Base-by-base conservation (phyloP, 2,797 vertebrate genomes). In the Sebastes itinus region DNA sequence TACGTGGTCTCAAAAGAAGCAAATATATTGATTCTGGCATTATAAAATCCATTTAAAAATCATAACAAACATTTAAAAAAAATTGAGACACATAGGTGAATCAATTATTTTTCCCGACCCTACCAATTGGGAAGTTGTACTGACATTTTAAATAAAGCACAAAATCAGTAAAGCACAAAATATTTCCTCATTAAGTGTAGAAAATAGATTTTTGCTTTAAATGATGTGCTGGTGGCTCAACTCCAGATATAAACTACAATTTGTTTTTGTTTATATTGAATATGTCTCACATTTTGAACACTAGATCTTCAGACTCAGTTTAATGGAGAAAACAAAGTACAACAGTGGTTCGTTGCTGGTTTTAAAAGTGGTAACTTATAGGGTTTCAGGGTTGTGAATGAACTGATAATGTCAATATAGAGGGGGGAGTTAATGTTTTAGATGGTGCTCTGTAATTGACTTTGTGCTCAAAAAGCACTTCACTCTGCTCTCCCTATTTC, bases 361-460 rank as follows among this genome's bases (percentile, higher is more conserved):
- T 62, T 76, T 71, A 62, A 74, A 75, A 70, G 60, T 35, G 10
- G 33, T 68, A 58, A 60, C 32, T 68, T 80, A 67, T 23, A 74
- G 61, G 54, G 55, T 79, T 82, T 70, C 22, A 56, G n/a, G 64
- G 25, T 65, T 69, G 61, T 83, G 73, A 89, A 86, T 85, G 49
- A 83, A 84, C 71, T 72, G 73, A 85, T 84, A 65, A 72, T 38
- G 65, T 81, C 59, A 69, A 61, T 80, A 77, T 61, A 32, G 46
- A 81, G 11, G 73, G 11, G 60, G 60, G 42, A 71, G 69, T 74
- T 70, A 25, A 76, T 87, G 72, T 81, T 88, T 88, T 77, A 80
- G 80, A 82, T 73, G 72, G 82, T 66, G 69, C 71, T 87, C 74
- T 73, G 52, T 87, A 89, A 91, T 87, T 89, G 88, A 91, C 80